Base-by-base conservation (phyloP, 1,140 invertebrate species). In the Drosophila tani region DNA sequence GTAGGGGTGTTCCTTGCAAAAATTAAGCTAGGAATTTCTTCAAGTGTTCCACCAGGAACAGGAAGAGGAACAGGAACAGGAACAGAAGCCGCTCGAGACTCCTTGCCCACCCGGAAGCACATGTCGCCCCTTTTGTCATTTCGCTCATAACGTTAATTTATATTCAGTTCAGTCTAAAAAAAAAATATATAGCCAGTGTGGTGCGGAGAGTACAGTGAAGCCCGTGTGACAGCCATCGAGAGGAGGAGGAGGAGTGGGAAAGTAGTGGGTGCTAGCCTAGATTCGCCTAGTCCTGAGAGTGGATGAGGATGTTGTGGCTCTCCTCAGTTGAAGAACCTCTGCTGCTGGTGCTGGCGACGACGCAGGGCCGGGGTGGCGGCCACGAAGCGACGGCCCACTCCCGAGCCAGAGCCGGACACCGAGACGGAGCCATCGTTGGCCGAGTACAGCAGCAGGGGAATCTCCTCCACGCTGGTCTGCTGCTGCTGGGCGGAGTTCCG, bases 111-210 rank as follows among this genome's bases (percentile, higher is more conserved):
- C 43, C 75, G 68, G 75, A 79, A 86, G 62, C 51, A 62, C 51
- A 76, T 59, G 68, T 56, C 56, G 65, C 71, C 70, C 67, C 83
- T 71, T 87, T 87, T 87, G 84, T 87, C 85, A 88, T 88, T 88
- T 88, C 70, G 70, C 70, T 88, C 84, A 88, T 88, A 88, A 88
- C 79, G 82, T 88, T 88, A 88, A 88, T 88, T 88, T 90, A 90
- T 88, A 88, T 90, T 88, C 85, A 88, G 85, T 88, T 90, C 85
- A 88, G 84, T 90, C 85, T 88, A 88, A 84, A 87, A 87, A 87
- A 82, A 79, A 71, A 69, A 59, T 68, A 47, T 49, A 63, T 47
- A 71, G 63, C 67, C 71, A 47, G 70, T 40, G 69, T 47, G 14
- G 38, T 29, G 55, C 9, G 5, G 12, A 27, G 8, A 35, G 71